phyloP scores from a whole-genome alignment of 2,113 vertebrate genomes.

The Alces alces region DNA sequence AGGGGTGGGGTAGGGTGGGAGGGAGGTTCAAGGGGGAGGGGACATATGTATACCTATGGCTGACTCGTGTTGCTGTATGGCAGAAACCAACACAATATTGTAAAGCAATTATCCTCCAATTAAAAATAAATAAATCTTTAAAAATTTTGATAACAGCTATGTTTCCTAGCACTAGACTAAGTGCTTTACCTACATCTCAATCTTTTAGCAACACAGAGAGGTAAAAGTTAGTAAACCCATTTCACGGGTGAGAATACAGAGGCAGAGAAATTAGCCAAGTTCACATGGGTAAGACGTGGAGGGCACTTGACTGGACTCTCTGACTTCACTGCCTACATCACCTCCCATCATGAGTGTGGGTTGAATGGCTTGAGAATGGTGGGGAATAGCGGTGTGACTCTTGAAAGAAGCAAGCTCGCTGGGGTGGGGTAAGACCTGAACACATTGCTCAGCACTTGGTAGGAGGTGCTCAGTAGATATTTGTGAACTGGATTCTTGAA shows the following conservation, averaged over 20 bases:
- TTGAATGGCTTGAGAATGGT: neutral
- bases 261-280: neutral
- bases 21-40: neutral
- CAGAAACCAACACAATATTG: neutral
- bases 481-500: neutral
- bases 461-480: neutral
- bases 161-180: neutral
- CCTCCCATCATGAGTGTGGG: neutral
- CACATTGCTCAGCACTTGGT: neutral
- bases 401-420: neutral
- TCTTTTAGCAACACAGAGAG: neutral
- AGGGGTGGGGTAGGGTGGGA: neutral
- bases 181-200: neutral
- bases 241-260: conserved; percentile 3
- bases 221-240: neutral
- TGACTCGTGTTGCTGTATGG: neutral
- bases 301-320: neutral
- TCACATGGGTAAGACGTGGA: neutral
- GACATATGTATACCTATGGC: neutral
- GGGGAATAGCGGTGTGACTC: neutral
- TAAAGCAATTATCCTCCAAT: neutral
- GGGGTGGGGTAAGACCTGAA: neutral
- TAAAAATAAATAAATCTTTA: neutral
- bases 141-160: neutral
- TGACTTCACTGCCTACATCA: neutral